These are phyloP conservation scores for Prenolepis imparis DNA, from an alignment of 2,888 invertebrate species.

Conservation along the genomic window DNA sequence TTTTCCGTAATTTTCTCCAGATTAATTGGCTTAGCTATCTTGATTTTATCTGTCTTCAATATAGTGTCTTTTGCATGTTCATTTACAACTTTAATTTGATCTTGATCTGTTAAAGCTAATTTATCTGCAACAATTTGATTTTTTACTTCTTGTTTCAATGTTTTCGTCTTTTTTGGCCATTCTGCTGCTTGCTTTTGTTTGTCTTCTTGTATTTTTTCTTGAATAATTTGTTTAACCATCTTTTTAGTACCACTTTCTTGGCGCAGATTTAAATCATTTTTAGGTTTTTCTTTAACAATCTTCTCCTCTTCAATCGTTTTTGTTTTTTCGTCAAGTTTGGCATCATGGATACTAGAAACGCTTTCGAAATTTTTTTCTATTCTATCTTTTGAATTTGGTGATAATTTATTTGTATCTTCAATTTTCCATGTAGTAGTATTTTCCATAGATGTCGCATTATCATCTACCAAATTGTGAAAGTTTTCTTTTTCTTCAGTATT, in stretches of 20 bases:
- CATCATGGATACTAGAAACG: constrained; percentile 37
- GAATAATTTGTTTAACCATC: constrained; percentile 81
- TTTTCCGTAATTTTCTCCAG: not conserved
- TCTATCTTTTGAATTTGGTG: constrained; percentile 1
- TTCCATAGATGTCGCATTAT: constrained; percentile 45
- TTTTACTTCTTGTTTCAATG: constrained; percentile 68
- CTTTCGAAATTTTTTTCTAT: constrained; percentile 30
- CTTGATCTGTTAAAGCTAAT: constrained; percentile 58
- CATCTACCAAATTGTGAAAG: not conserved
- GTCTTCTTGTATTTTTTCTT: constrained; percentile 87
- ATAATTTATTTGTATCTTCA: constrained; percentile 39
- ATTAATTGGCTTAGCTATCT: not conserved
- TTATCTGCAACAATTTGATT: not conserved
- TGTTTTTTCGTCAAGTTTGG: constrained; percentile 25
- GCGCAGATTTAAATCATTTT: constrained; percentile 54
- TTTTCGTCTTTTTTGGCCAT: constrained; percentile 66
- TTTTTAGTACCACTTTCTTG: constrained; percentile 77
- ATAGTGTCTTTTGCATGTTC: constrained; percentile 47
- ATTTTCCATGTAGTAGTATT: constrained; percentile 18
- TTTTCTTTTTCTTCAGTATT: constrained; percentile 1
- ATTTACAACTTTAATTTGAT: constrained; percentile 70
- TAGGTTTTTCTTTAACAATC: constrained; percentile 66
- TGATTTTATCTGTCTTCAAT: constrained; percentile 11
- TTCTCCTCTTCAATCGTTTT: constrained; percentile 49
- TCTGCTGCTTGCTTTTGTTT: constrained; percentile 86